Conservation (phyloP, 1,140 invertebrate genomes). For the Venturia canescens region DNA sequence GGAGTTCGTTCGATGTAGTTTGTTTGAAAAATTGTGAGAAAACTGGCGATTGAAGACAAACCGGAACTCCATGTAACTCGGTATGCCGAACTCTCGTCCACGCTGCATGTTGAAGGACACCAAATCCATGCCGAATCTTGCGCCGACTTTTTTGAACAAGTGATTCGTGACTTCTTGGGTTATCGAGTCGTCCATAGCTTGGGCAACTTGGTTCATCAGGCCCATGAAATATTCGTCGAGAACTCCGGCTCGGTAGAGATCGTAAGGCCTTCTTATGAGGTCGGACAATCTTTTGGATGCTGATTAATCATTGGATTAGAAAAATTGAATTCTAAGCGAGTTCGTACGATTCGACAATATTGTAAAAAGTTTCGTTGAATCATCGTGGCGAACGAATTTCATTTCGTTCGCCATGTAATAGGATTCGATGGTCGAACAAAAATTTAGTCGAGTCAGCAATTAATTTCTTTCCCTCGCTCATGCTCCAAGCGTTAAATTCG, state of each 20-base stretch:
- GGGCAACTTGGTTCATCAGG: constrained; percentile 94
- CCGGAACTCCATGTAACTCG: constrained; percentile 93
- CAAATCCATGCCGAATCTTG: constrained; percentile 92
- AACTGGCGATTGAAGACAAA: constrained; percentile 58
- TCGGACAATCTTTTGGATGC: constrained; percentile 93
- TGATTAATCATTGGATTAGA: constrained; percentile 62
- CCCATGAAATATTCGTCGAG: constrained; percentile 96
- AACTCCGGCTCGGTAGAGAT: constrained; percentile 93
- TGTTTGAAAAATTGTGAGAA: neutral
- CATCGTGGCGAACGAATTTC: too few species aligned
- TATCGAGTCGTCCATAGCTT: constrained; percentile 96
- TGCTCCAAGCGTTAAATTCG: too few species aligned
- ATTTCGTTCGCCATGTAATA: too few species aligned
- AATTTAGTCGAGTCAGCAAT: too few species aligned
- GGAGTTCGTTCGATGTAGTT: constrained; percentile 1
- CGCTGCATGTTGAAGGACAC: constrained; percentile 97
- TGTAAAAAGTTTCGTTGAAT: too few species aligned
- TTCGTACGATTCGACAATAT: too few species aligned
- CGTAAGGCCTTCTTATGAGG: constrained; percentile 91
- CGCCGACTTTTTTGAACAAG: constrained; percentile 92
- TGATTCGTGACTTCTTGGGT: constrained; percentile 95
- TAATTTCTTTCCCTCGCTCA: too few species aligned
- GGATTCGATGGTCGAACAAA: too few species aligned
- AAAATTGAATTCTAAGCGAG: neutral
- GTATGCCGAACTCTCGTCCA: constrained; percentile 93